Evolutionary conservation across 2,113 vertebrate genomes (phyloP).

Genomic region (Triplophysa dalaica): DNA sequence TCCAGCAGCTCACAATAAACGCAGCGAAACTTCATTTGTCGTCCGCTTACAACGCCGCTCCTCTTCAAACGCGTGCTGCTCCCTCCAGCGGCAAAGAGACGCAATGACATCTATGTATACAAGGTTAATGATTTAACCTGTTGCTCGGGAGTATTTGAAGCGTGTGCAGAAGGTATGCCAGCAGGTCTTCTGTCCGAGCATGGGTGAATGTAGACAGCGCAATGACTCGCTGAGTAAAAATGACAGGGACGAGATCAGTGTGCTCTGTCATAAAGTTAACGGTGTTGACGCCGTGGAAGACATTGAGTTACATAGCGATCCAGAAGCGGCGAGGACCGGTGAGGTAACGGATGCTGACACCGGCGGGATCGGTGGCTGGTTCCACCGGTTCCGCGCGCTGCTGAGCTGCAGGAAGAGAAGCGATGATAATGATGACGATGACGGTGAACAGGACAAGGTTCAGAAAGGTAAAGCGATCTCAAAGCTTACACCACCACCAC

Average conservation of each 20-base stretch:
- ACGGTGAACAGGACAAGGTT: not conserved
- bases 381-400: constrained; percentile 4
- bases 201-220: constrained; percentile 61
- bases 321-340: constrained; percentile 7
- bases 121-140: constrained; percentile 71
- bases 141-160: constrained; percentile 54
- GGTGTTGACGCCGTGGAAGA: constrained; percentile 43
- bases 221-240: constrained; percentile 45
- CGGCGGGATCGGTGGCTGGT: not conserved
- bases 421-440: not conserved
- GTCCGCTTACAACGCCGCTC: constrained; percentile 33
- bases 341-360: constrained; percentile 14
- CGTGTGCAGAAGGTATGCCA: constrained; percentile 66
- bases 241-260: constrained; percentile 58
- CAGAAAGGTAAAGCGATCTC: constrained; percentile 28
- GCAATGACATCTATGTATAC: constrained; percentile 26
- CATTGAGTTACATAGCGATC: not conserved
- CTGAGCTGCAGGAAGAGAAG: not conserved
- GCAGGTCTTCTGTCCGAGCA: constrained; percentile 64
- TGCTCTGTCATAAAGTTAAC: constrained; percentile 64
- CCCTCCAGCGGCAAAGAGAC: constrained; percentile 64
- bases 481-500: no score
- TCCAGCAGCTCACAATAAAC: constrained; percentile 24
- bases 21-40: constrained; percentile 53
- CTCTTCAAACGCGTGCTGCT: not conserved